Base-by-base conservation (phyloP, 2,113 vertebrate genomes). In the Nipponia nippon region DNA sequence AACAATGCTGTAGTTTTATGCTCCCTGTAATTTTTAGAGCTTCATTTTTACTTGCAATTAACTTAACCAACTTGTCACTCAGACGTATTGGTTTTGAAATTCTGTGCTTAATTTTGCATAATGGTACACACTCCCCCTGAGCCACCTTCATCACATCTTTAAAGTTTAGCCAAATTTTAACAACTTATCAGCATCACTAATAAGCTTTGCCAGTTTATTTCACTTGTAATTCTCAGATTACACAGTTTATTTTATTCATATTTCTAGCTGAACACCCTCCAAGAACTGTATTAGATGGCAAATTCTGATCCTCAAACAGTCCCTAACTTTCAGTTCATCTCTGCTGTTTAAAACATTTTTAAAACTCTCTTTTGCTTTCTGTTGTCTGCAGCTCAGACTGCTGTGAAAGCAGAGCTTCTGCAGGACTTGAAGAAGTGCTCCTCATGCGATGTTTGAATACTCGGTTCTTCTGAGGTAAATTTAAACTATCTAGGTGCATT, bases 31-130 rank as follows among this genome's bases (percentile, higher is more conserved):
- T 97, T 97, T 97, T 96, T 95, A 95, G 93, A 95, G 67, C 83
- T 96, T 82, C 69, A 19, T 94, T 97, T 97, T 97, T 96, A 84
- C 97, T 97, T 93, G 94, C 95, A 97, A 97, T 97, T 97, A 97
- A 96, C 84, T 96, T 97, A 97, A 97, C 90, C 75, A 94, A 47
- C 94, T 95, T 97, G 97, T 98, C 96, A 97, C 83, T 98, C 97
- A 97, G 91, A 67, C 90, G 91, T 83, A 86, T 4, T 92, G 81
- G 83, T 86, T 97, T 95, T 94, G 93, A 97, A 96, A 93, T 95
- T 96, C 89, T 93, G 47, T 92, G 58, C 90, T 95, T 94, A 73
- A 95, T 93, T 97, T 95, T 96, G 93, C 93, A 95, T 96, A 96
- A 97, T 89, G 55, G 80, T 85, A 44, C 84, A 67, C 79, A 67